Base-by-base conservation (phyloP, 2,888 invertebrate genomes). In the Scaeva pyrastri region DNA sequence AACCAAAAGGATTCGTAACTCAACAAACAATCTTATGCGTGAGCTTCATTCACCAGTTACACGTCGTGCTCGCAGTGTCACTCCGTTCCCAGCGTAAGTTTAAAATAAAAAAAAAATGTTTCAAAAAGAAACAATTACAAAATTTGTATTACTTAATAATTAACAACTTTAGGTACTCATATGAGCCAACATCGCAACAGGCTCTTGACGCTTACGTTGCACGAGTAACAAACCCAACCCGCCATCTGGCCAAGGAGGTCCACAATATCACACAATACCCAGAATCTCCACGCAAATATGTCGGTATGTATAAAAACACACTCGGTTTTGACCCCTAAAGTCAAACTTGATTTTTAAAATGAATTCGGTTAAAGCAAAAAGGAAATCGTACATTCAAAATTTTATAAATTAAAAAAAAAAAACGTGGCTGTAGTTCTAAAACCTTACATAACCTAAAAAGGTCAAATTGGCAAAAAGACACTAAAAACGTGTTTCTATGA, bases 1-100 rank as follows among this genome's bases (percentile, higher is more conserved):
- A 93, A 95, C 96, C 88, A 95, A 95, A 90, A 94, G 95, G 89
- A 97, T 97, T 91, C 95, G 97, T 89, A 95, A 96, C 70, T 95
- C 96, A 90, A 95, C 97, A 62, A 95, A 95, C 89, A 94, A 96
- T 75, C 94, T 97, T 73, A 93, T 97, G 89, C 95, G 95, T 89
- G 95, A 96, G 89, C 94, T 97, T 88, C 96, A 97, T 90, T 94
- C 95, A 55, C 96, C 96, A 85, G 95, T 97, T 78, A 95, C 96
- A 73, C 95, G 96, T 72, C 95, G 96, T 88, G 95, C 95, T 60
- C 94, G 94, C 88, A 94, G 95, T 78, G 91, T 94, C 87, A 92
- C 92, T 23, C 89, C 93, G 93, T 91, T 92, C 88, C 90, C 91
- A 76, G 90, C 91, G 92, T 92, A 89, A 90, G 90, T 21, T 39